These are phyloP conservation scores for Centroberyx gerrardi DNA, from an alignment of 2,797 vertebrate genomes.

Conservation along the genomic window DNA sequence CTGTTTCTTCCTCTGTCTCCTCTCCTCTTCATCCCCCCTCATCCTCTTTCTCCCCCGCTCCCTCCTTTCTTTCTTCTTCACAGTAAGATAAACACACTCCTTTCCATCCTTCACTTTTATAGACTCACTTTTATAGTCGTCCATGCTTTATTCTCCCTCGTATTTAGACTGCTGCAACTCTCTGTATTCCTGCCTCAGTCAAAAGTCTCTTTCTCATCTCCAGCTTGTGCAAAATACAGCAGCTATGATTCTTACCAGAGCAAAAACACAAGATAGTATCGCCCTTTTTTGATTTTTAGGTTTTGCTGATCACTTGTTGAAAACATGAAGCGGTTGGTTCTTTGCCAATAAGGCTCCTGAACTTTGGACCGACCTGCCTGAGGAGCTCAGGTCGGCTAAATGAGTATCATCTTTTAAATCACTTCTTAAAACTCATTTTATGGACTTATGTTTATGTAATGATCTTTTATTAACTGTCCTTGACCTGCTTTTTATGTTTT, in stretches of 20 bases:
- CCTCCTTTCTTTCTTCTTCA: conserved; percentile 4
- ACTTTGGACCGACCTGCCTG: conserved; percentile 26
- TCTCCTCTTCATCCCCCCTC: not conserved
- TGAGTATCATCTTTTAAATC: conserved; percentile 27
- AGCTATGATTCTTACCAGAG: not conserved
- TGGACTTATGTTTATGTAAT: not conserved
- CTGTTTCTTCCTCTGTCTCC: conserved; percentile 27
- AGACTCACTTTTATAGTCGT: conserved; percentile 11
- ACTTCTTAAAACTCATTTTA: not conserved
- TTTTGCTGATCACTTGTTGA: not conserved
- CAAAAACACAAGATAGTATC: no score
- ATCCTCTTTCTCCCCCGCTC: no score
- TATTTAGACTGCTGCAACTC: not conserved
- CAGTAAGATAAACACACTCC: conserved; percentile 7
- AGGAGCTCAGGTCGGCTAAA: conserved; percentile 10
- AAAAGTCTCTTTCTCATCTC: conserved; percentile 22
- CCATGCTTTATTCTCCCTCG: not conserved
- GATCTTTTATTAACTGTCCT: no score
- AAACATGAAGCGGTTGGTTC: conserved; percentile 40
- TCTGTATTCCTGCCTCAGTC: no score
- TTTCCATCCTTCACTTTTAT: conserved; percentile 14
- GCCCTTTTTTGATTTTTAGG: no score
- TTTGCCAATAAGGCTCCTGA: conserved; percentile 4
- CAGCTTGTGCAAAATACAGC: conserved; percentile 14
- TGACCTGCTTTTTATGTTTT: no score